Conservation (phyloP, 2,113 vertebrate species). For the Balaeniceps rex region DNA sequence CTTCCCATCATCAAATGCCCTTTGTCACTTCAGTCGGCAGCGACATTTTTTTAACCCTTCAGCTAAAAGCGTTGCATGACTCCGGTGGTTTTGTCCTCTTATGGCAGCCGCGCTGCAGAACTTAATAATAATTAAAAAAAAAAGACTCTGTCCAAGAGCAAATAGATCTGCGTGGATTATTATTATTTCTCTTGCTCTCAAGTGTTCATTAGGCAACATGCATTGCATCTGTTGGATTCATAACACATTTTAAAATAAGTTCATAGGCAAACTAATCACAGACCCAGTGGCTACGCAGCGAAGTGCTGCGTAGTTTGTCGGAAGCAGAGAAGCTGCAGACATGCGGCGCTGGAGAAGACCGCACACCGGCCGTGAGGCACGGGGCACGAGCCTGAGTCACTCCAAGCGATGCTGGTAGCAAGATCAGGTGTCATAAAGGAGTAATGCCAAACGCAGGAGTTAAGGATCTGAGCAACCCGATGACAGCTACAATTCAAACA, state of each 20-base stretch:
- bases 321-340: background rate
- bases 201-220: background rate
- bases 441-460: background rate
- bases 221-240: background rate
- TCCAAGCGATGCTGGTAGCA: background rate
- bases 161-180: background rate
- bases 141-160: background rate
- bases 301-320: background rate
- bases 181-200: background rate
- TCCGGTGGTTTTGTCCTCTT: background rate
- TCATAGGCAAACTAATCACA: background rate
- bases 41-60: background rate
- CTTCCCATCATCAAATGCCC: background rate
- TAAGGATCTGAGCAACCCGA: background rate
- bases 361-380: fast-evolving
- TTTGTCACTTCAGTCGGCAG: background rate
- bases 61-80: fast-evolving
- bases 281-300: background rate
- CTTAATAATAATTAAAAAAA: background rate
- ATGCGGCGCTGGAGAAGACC: background rate
- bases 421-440: background rate
- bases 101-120: background rate
- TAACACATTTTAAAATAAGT: background rate
- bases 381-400: fast-evolving
- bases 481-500: background rate